Conservation (phyloP, 2,888 invertebrate species). For the Arge pagana region DNA sequence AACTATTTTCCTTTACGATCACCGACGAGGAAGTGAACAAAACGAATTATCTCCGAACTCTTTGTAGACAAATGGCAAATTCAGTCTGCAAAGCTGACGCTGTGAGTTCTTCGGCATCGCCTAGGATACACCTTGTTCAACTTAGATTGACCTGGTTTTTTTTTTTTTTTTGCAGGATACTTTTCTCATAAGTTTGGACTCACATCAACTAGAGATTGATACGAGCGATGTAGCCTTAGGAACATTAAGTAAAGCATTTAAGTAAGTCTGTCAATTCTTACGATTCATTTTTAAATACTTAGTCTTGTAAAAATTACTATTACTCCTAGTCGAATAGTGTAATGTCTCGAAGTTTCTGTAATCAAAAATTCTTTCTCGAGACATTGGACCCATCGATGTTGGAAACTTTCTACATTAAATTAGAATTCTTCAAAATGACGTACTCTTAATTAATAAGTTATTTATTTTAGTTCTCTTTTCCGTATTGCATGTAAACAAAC, state of each 20-base stretch:
- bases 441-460: too few species aligned
- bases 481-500: constrained; percentile 51
- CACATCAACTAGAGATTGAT: constrained; percentile 84
- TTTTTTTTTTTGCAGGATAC: constrained; percentile 68
- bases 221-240: constrained; percentile 85
- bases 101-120: constrained; percentile 63
- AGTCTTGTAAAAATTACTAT: too few species aligned
- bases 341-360: too few species aligned
- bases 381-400: too few species aligned
- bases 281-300: neutral
- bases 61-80: constrained; percentile 91
- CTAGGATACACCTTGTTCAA: neutral
- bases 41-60: constrained; percentile 75
- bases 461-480: too few species aligned
- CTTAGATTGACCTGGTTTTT: constrained; percentile 26
- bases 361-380: too few species aligned
- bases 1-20: constrained; percentile 85
- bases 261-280: too few species aligned
- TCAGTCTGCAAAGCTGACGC: constrained; percentile 91
- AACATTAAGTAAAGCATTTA: constrained; percentile 88
- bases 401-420: too few species aligned
- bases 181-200: constrained; percentile 76
- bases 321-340: too few species aligned
- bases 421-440: too few species aligned
- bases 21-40: constrained; percentile 84